phyloP scores from a whole-genome alignment of 2,888 invertebrate genomes.

The Tetropium fuscum region DNA sequence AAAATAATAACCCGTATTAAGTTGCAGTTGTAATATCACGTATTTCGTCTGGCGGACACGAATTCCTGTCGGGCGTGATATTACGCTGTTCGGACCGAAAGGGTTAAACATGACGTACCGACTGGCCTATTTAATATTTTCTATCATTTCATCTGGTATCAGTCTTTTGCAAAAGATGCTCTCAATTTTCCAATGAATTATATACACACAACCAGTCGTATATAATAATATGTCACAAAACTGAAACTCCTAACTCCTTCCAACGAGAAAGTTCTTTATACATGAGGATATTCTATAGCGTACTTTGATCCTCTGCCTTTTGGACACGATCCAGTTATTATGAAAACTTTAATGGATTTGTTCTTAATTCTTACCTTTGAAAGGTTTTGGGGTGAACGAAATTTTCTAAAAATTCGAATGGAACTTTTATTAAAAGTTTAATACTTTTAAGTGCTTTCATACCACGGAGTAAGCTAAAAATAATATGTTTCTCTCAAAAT shows the following conservation, averaged over 20 bases:
- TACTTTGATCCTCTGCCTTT: conserved; percentile 23
- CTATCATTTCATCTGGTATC: no score
- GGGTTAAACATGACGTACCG: no score
- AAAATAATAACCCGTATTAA: no score
- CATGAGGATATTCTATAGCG: conserved; percentile 15
- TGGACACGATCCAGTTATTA: conserved; percentile 20
- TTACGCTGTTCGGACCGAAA: no score
- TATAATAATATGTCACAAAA: conserved; percentile 2
- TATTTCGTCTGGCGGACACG: no score
- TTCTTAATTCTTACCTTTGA: conserved; percentile 17
- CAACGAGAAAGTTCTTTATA: conserved; percentile 20
- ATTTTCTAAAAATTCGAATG: conserved; percentile 22
- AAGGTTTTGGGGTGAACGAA: background rate
- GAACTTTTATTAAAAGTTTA: conserved; percentile 22
- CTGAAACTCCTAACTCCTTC: conserved; percentile 22
- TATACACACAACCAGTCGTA: conserved; percentile 4
- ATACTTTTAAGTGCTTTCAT: conserved; percentile 23
- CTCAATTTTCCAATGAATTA: background rate
- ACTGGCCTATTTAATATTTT: no score
- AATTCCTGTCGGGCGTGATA: no score
- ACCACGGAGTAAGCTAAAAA: background rate
- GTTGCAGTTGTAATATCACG: no score
- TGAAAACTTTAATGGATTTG: conserved; percentile 24
- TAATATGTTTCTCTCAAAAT: background rate
- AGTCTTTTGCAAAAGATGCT: no score